Evolutionary conservation across 2,797 vertebrate species (phyloP).

Genomic region (Sebastolobus altivelis): DNA sequence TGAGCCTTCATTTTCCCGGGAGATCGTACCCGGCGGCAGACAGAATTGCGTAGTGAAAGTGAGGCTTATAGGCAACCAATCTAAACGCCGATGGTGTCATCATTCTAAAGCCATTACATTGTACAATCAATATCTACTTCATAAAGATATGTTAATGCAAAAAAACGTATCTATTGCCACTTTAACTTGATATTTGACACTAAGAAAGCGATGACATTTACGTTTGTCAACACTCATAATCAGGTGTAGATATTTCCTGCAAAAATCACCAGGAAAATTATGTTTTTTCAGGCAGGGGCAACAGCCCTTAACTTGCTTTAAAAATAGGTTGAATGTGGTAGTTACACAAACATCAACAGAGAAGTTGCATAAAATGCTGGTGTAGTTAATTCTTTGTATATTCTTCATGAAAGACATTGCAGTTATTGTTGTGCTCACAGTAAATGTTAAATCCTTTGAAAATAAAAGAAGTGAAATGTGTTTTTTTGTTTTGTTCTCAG

Average conservation of each 20-base stretch:
- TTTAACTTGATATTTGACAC: slow-evolving; percentile 15
- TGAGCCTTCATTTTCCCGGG: no score
- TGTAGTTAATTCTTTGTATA: not conserved
- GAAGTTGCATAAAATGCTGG: not conserved
- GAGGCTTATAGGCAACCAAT: no score
- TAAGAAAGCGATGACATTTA: slow-evolving; percentile 8
- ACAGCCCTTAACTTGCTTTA: no score
- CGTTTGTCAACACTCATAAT: slow-evolving; percentile 8
- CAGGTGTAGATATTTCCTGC: slow-evolving; percentile 20
- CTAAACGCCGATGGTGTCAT: no score
- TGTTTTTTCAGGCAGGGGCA: not conserved
- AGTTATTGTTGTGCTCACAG: no score
- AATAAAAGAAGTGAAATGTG: not conserved
- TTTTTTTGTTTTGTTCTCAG: not conserved
- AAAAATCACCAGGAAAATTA: slow-evolving; percentile 3
- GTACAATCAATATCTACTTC: not conserved
- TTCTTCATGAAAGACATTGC: not conserved
- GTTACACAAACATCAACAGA: not conserved
- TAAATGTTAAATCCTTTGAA: not conserved
- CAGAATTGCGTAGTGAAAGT: no score
- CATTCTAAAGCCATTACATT: no score
- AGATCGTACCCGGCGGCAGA: no score
- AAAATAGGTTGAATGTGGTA: slow-evolving; percentile 1
- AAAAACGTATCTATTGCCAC: not conserved
- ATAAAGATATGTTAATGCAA: not conserved